phyloP scores from a whole-genome alignment of 1,140 invertebrate species.

The Aphis craccivora region DNA sequence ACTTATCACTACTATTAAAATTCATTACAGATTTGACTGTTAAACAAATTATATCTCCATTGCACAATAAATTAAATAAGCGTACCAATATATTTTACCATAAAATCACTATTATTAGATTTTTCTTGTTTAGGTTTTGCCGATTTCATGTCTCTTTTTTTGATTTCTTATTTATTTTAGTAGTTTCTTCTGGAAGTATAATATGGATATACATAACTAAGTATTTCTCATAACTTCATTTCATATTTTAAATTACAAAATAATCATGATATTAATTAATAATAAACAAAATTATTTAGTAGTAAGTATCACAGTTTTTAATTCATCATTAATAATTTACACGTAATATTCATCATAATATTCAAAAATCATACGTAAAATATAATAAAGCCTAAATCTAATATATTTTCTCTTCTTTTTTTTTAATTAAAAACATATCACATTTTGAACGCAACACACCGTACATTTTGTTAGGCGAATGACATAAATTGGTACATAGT shows the following conservation, averaged over 20 bases:
- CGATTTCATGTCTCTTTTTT: not conserved
- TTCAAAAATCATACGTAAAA: constrained; percentile 54
- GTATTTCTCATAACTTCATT: not conserved
- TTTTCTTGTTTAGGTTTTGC: too few species aligned
- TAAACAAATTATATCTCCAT: too few species aligned
- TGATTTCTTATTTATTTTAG: not conserved
- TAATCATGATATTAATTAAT: not conserved
- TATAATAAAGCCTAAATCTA: constrained; percentile 53
- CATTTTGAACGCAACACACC: constrained; percentile 43
- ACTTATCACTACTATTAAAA: too few species aligned
- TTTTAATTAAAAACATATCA: constrained; percentile 52
- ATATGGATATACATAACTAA: not conserved
- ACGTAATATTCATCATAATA: constrained; percentile 47
- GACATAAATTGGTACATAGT: constrained; percentile 34
- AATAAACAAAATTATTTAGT: constrained; percentile 14
- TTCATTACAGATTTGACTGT: too few species aligned
- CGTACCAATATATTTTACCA: too few species aligned
- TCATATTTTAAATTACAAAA: not conserved
- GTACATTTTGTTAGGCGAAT: constrained; percentile 33
- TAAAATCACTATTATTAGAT: too few species aligned
- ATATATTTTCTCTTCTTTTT: constrained; percentile 34
- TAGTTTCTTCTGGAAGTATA: not conserved
- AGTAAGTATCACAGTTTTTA: constrained; percentile 56
- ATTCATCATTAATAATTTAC: constrained; percentile 57
- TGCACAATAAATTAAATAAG: too few species aligned